Evolutionary conservation across 1,140 invertebrate genomes (phyloP).

Genomic region (Drosophila sechellia): DNA sequence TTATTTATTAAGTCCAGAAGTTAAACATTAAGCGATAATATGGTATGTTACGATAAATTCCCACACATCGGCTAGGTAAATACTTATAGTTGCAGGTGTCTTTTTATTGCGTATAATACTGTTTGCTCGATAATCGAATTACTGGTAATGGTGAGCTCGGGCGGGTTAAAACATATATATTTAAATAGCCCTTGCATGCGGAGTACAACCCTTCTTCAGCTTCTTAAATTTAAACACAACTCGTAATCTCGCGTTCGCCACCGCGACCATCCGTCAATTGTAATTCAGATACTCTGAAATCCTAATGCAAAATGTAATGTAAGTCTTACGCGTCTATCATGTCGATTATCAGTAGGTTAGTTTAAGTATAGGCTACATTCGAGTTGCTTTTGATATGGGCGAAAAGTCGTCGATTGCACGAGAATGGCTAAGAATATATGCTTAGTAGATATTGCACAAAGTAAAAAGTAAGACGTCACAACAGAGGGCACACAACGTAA

Average conservation of each 20-base stretch:
- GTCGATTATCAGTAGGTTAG: constrained; percentile 41
- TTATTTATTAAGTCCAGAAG: constrained; percentile 48
- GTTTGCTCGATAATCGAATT: constrained; percentile 57
- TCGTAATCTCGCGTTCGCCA: constrained; percentile 20
- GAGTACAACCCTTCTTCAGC: constrained; percentile 64
- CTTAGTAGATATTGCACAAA: constrained; percentile 74
- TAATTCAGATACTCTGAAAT: constrained; percentile 8
- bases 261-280: constrained; percentile 14
- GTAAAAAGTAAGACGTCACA: constrained; percentile 51
- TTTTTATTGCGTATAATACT: constrained; percentile 75
- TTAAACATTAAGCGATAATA: constrained; percentile 61
- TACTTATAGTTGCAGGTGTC: constrained; percentile 62
- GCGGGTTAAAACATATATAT: constrained; percentile 58
- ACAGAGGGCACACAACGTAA: constrained; percentile 58
- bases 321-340: constrained; percentile 44
- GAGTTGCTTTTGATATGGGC: constrained; percentile 70
- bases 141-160: constrained; percentile 55
- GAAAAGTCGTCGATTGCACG: constrained; percentile 65
- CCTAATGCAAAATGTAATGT: constrained; percentile 56
- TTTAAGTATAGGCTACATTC: constrained; percentile 56
- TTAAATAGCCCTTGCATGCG: constrained; percentile 57
- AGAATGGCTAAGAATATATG: constrained; percentile 54
- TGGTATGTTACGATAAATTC: constrained; percentile 50
- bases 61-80: constrained; percentile 59
- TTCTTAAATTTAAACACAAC: constrained; percentile 69